Percentiles rank a stretch among this genome's conserved stretches.
phyloP scores from a whole-genome alignment of 1,140 invertebrate genomes.

The Plectus sambesii region DNA sequence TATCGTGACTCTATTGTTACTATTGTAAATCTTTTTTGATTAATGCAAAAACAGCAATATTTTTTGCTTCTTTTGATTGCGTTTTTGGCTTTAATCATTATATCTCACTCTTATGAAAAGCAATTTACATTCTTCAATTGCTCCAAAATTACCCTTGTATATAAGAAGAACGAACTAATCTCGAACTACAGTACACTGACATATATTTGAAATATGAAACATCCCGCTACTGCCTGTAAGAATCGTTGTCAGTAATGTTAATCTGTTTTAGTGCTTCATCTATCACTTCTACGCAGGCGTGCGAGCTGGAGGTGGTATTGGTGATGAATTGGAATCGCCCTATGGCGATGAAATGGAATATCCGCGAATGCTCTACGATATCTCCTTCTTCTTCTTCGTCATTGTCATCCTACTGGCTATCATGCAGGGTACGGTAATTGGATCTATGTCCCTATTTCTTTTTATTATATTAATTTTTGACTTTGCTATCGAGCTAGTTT shows the following conservation, averaged over 20 bases:
- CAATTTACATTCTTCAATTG: too few relatives aligned
- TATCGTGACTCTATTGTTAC: too few relatives aligned
- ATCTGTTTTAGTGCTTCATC: slow-evolving; percentile 75
- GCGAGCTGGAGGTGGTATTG: slow-evolving; percentile 91
- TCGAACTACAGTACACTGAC: too few relatives aligned
- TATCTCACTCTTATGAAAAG: too few relatives aligned
- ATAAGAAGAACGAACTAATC: too few relatives aligned
- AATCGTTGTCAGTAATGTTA: slow-evolving; percentile 4
- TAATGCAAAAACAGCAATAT: too few relatives aligned
- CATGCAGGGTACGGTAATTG: slow-evolving; percentile 70
- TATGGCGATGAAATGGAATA: slow-evolving; percentile 95
- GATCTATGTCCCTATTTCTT: not conserved
- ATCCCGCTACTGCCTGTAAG: not conserved
- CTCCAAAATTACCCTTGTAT: too few relatives aligned
- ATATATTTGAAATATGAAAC: slow-evolving; percentile 1
- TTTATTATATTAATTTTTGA: slow-evolving; percentile 5
- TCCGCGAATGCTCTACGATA: slow-evolving; percentile 96
- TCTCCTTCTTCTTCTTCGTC: slow-evolving; percentile 99
- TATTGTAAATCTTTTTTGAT: too few relatives aligned
- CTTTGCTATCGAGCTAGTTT: slow-evolving; percentile 4
- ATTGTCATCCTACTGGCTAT: slow-evolving; percentile 98
- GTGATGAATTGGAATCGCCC: slow-evolving; percentile 90
- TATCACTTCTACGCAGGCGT: slow-evolving; percentile 99
- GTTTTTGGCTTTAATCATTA: not conserved
- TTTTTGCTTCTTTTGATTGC: slow-evolving; percentile 5